These are phyloP conservation scores for Rhamphomyia laevipes DNA, from an alignment of 2,888 invertebrate genomes.

Conservation along the genomic window DNA sequence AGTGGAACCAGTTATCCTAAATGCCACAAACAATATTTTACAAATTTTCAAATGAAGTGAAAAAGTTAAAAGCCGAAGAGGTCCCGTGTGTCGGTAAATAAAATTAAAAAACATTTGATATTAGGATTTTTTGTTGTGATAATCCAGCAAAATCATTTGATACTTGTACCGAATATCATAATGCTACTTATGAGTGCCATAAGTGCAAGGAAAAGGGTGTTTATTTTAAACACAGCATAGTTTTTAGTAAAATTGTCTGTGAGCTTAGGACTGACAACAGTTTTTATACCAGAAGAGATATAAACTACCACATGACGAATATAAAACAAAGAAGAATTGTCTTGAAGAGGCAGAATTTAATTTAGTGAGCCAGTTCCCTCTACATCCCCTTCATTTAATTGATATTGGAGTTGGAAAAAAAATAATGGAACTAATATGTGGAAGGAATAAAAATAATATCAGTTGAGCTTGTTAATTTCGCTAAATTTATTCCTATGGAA, in stretches of 20 bases:
- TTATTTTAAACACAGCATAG: not conserved
- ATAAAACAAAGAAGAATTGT: slow-evolving; percentile 1
- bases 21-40: slow-evolving; percentile 3
- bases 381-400: slow-evolving; percentile 7
- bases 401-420: slow-evolving; percentile 10
- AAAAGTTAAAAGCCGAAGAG: not conserved
- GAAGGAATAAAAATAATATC: slow-evolving; percentile 3
- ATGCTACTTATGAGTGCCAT: not conserved
- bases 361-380: slow-evolving; percentile 7
- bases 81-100: not conserved
- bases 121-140: slow-evolving; percentile 5
- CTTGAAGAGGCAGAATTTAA: slow-evolving; percentile 7
- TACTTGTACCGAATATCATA: slow-evolving; percentile 3
- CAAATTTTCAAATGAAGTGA: slow-evolving; percentile 1
- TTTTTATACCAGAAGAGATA: slow-evolving; percentile 4
- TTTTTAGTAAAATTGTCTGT: not conserved
- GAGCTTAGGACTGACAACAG: slow-evolving; percentile 4
- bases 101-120: not conserved
- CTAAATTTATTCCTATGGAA: slow-evolving; percentile 8
- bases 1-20: slow-evolving; percentile 2
- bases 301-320: slow-evolving; percentile 4
- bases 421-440: slow-evolving; percentile 2
- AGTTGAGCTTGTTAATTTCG: slow-evolving; percentile 1
- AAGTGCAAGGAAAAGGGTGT: slow-evolving; percentile 3
- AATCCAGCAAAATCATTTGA: slow-evolving; percentile 4